Conservation (phyloP, 2,888 invertebrate species). For the Drosophila anomalipes region DNA sequence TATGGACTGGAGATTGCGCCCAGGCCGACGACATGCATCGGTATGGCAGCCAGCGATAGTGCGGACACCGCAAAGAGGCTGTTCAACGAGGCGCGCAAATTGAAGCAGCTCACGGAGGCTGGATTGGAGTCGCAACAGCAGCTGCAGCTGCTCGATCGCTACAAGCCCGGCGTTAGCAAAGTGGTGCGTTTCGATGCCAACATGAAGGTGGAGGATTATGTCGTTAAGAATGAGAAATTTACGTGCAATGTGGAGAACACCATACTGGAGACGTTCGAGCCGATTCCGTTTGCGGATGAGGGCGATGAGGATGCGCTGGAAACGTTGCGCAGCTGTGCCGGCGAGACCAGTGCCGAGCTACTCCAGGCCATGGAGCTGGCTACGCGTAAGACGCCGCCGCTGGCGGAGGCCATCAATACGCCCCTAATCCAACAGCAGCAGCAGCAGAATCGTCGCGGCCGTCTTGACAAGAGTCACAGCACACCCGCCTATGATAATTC, state of each 20-base stretch:
- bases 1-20: conserved; percentile 90
- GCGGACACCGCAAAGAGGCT: conserved; percentile 61
- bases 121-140: conserved; percentile 63
- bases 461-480: conserved; percentile 92
- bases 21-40: conserved; percentile 89
- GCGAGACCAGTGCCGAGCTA: conserved; percentile 57
- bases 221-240: conserved; percentile 83
- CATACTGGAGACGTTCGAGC: conserved; percentile 85
- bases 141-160: conserved; percentile 67
- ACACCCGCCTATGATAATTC: conserved; percentile 91
- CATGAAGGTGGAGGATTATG: conserved; percentile 84
- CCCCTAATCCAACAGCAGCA: conserved; percentile 59
- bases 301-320: conserved; percentile 79
- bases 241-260: conserved; percentile 85
- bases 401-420: conserved; percentile 82
- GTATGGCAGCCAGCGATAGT: conserved; percentile 83
- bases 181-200: conserved; percentile 85
- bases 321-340: conserved; percentile 62
- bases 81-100: conserved; percentile 68
- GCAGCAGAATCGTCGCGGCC: conserved; percentile 85
- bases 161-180: conserved; percentile 84
- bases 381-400: conserved; percentile 54
- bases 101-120: conserved; percentile 69
- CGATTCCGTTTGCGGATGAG: conserved; percentile 85
- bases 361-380: conserved; percentile 62